These are phyloP conservation scores for Chromoteleia sp. DNA, from an alignment of 2,888 invertebrate genomes.

Conservation along the genomic window DNA sequence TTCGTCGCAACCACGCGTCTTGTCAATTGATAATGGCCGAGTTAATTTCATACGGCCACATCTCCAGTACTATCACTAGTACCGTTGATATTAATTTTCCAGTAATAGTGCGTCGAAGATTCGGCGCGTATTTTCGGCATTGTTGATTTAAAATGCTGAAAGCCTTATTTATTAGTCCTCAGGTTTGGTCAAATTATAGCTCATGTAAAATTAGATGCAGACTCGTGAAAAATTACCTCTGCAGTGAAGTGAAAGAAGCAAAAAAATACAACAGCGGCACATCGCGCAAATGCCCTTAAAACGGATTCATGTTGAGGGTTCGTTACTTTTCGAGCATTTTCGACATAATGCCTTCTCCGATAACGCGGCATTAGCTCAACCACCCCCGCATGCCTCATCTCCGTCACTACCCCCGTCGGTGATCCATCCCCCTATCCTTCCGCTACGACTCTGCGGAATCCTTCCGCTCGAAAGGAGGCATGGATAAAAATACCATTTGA, in stretches of 20 bases:
- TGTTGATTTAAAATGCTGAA: constrained; percentile 46
- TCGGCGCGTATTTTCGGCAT: constrained; percentile 25
- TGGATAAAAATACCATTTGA: constrained; percentile 84
- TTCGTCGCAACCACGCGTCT: neutral
- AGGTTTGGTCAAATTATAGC: constrained; percentile 64
- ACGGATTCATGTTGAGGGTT: constrained; percentile 76
- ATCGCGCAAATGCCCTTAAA: constrained; percentile 75
- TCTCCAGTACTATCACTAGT: neutral
- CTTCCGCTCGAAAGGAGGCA: constrained; percentile 80
- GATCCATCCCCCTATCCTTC: constrained; percentile 71
- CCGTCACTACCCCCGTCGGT: constrained; percentile 66
- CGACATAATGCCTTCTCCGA: constrained; percentile 78
- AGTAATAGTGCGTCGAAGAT: constrained; percentile 15
- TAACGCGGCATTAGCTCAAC: constrained; percentile 78
- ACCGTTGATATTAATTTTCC: neutral
- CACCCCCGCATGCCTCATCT: constrained; percentile 60
- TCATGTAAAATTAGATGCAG: constrained; percentile 70
- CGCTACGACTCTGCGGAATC: constrained; percentile 73
- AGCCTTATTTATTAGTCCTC: constrained; percentile 69
- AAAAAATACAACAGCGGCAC: constrained; percentile 73
- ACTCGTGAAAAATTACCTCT: constrained; percentile 73
- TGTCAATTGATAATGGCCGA: constrained; percentile 36
- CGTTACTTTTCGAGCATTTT: constrained; percentile 77
- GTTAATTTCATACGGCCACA: constrained; percentile 6
- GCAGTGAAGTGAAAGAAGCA: constrained; percentile 71